Evolutionary conservation across 2,797 vertebrate genomes (phyloP).

Genomic region (Martes flavigula): DNA sequence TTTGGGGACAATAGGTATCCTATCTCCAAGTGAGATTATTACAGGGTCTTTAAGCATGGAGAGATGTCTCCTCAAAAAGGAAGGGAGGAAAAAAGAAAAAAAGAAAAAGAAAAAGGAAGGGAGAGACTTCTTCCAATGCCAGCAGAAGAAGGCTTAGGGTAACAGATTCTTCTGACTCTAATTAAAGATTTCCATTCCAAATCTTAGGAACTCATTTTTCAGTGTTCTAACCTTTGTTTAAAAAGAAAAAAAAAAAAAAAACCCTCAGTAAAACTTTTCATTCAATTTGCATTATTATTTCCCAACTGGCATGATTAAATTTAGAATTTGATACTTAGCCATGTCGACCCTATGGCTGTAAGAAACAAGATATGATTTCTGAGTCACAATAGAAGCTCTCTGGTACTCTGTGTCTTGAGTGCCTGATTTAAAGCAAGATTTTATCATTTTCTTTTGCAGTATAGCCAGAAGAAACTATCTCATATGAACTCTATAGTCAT

Average conservation of each 20-base stretch:
- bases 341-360: neutral
- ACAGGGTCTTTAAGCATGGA: neutral
- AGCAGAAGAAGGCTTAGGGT: neutral
- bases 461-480: neutral
- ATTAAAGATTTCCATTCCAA: neutral
- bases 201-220: neutral
- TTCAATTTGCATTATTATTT: neutral
- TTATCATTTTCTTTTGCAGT: neutral
- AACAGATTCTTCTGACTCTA: neutral
- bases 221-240: neutral
- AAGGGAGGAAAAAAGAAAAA: neutral
- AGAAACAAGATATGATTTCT: neutral
- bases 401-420: neutral
- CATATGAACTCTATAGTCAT: neutral
- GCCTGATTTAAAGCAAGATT: neutral
- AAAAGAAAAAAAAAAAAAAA: neutral
- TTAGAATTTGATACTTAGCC: constrained; percentile 39
- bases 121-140: neutral
- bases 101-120: neutral
- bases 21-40: neutral
- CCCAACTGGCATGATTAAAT: neutral
- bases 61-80: neutral
- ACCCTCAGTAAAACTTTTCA: neutral
- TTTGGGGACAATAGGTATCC: neutral
- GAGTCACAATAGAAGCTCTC: neutral